phyloP scores from a whole-genome alignment of 2,113 vertebrate species.

The Plotosus lineatus region DNA sequence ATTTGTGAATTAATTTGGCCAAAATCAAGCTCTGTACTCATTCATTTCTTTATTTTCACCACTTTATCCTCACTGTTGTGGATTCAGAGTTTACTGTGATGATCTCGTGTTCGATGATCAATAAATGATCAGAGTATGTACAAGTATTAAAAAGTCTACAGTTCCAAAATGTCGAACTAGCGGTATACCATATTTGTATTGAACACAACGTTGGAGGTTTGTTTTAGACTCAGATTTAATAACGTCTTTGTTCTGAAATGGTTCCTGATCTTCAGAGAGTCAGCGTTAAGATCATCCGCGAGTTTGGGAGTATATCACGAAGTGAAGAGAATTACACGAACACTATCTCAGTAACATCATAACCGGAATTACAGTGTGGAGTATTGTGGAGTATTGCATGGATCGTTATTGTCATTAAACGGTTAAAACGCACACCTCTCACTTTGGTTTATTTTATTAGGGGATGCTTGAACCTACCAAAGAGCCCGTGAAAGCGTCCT shows the following conservation, averaged over 20 bases:
- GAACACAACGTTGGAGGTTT: neutral
- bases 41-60: neutral
- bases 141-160: neutral
- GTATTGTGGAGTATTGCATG: neutral
- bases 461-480: conserved; percentile 92
- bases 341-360: neutral
- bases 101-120: neutral
- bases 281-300: neutral
- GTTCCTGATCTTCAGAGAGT: neutral
- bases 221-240: no score
- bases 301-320: neutral
- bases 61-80: neutral
- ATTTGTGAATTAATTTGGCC: neutral
- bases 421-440: neutral
- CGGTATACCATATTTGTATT: no score
- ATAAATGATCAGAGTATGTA: no score
- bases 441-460: conserved; percentile 60
- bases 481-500: conserved; percentile 83
- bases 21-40: neutral
- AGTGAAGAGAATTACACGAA: no score
- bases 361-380: neutral
- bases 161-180: neutral
- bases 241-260: neutral
- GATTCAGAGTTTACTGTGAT: neutral
- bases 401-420: neutral